Evolutionary conservation across 2,797 vertebrate species (phyloP).

Genomic region (Rhyacichthys aspro): DNA sequence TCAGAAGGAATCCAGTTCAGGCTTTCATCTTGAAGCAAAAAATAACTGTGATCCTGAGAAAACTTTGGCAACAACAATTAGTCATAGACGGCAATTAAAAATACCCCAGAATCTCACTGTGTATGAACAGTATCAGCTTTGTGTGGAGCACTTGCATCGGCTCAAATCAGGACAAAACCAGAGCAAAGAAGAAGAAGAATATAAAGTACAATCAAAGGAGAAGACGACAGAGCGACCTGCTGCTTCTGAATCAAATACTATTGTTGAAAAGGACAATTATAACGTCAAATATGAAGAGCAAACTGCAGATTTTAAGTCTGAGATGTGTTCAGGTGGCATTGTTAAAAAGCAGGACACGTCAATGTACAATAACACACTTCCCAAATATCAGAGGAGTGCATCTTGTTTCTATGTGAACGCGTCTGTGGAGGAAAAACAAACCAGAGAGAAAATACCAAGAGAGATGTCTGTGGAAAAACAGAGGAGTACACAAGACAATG

Average conservation of each 20-base stretch:
- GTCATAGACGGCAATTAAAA: constrained; percentile 19
- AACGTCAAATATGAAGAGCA: no score
- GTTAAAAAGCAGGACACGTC: background rate
- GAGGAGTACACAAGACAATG: background rate
- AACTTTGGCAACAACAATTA: no score
- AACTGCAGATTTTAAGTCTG: no score
- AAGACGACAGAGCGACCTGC: background rate
- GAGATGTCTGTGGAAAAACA: background rate
- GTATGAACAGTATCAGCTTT: constrained; percentile 72
- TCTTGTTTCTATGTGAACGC: background rate
- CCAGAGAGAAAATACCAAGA: background rate
- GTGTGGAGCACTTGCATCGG: constrained; percentile 48
- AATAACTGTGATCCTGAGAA: background rate
- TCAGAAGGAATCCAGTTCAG: constrained; percentile 1
- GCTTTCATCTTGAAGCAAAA: background rate
- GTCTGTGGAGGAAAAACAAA: constrained; percentile 12
- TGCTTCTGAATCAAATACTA: background rate
- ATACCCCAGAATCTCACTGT: constrained; percentile 36
- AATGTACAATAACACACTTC: background rate
- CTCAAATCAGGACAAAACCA: constrained; percentile 15
- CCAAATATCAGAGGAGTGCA: background rate
- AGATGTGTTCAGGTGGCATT: background rate
- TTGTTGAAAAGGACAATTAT: no score
- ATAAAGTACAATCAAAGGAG: constrained; percentile 2
- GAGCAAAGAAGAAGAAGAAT: background rate